These are phyloP conservation scores for Sisyra nigra DNA, from an alignment of 2,888 invertebrate species.

Conservation along the genomic window DNA sequence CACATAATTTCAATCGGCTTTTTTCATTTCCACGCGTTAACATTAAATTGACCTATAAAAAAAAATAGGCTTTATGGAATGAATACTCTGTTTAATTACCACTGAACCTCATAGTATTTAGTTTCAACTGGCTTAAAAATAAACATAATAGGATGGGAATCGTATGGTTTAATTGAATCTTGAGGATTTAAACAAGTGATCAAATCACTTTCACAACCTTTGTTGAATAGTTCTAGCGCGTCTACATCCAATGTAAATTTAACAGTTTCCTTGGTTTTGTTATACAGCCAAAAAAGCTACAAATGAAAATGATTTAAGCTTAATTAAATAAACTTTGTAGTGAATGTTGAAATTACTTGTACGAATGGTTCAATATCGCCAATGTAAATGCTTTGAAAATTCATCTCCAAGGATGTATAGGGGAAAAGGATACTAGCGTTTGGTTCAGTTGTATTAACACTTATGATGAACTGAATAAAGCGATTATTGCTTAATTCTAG, in stretches of 20 bases:
- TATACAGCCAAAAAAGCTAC: conserved; percentile 26
- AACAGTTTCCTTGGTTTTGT: conserved; percentile 20
- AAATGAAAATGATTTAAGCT: neutral
- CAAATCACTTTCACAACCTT: conserved; percentile 19
- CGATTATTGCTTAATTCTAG: conserved; percentile 23
- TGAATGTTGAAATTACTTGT: conserved; percentile 8
- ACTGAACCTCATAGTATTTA: conserved; percentile 21
- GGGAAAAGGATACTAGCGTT: too few species aligned
- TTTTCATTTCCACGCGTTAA: neutral
- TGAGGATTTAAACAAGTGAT: conserved; percentile 23
- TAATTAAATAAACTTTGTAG: neutral
- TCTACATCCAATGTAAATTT: conserved; percentile 18
- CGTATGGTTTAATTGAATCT: conserved; percentile 18
- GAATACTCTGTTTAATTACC: too few species aligned
- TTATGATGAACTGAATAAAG: conserved; percentile 4
- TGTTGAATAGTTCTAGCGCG: conserved; percentile 18
- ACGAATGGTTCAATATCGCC: conserved; percentile 19
- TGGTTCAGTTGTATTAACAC: too few species aligned
- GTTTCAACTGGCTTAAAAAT: conserved; percentile 25
- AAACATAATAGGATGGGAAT: conserved; percentile 21
- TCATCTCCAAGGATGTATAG: conserved; percentile 12
- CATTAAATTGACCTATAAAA: neutral
- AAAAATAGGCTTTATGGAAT: neutral
- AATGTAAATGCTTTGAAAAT: conserved; percentile 19
- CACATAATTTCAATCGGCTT: neutral